Base-by-base conservation (phyloP, 2,113 vertebrate genomes). In the Gallinago paraguaiae region DNA sequence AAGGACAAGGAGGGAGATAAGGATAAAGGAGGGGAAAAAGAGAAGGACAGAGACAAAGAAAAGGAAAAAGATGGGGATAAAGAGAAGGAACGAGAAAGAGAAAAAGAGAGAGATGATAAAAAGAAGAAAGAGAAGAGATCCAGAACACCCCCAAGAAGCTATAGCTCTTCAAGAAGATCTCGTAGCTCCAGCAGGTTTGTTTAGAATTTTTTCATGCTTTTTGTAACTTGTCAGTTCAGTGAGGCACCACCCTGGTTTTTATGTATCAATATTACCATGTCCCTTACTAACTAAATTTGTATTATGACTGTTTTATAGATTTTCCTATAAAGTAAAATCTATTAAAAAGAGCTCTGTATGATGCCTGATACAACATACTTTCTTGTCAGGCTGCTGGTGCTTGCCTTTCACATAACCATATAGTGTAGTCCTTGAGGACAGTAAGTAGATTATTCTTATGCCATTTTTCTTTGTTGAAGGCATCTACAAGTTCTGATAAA, bases 161-260 rank as follows among this genome's bases (percentile, higher is more conserved):
- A 98, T 71, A 97, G 97, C 67, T 97, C 97, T 18, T 98, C 98
- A 63, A 97, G 97, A 93, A 97, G 98, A 95, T 99, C 98, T 60
- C 98, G 97, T 69, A 99, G 98, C 95, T 95, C 97, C 87, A 99
- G 98, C 98, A 99, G 98, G 98, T 99, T 96, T 94, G 98, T 94
- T 95, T 51, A 93, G 83, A 64, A 31, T 10, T 91, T 93, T 92
- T 90, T 67, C 4, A 10, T 60, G 15, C 11, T 35, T 41, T 74
- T 95, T 82, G 69, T 41, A 8, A 67, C 45, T 69, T 86, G 6
- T 35, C 50, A 77, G 54, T 57, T 74, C n/a, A 88, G 51, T 69
- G 20, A 86, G 30, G 25, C 22, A 30, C 14, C 19, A 60, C 70
- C 19, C 39, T 80, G 39, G 23, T 50, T 90, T 77, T 76, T 45